Evolutionary conservation across 2,797 vertebrate species (phyloP), one percentile per base, ranked within the genome.

Genomic region (Pipistrellus pygmaeus): DNA sequence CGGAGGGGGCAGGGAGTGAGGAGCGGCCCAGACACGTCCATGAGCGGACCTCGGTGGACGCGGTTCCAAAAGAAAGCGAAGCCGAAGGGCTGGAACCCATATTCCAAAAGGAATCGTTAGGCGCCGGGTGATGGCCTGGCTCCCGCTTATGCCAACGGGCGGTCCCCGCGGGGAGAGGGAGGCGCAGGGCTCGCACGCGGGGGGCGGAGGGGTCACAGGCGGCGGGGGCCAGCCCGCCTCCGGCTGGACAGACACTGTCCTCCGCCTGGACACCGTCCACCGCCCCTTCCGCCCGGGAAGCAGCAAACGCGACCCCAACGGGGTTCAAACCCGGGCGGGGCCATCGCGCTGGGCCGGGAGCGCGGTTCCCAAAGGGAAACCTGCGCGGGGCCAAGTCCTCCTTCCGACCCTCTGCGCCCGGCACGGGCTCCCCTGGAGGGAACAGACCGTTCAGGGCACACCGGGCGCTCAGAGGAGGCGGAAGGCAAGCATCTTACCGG

Each of bases 51-150:
- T 32, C 10, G 20, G 68, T 21, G 5, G 83, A 48, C 21, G 30
- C 12, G 13, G 68, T 25, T 84, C 83, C 32, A 64, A 38, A 85
- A 88, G 73, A 23, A 91, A 88, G 48, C 83, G 73, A 73, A 92
- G 41, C 17, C 6, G 3, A 68, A 91, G n/a, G n/a, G 44, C 13
- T 15, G 81, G 81, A 46, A 64, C 30, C 9, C 44, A 72, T 53
- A 46, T 48, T 73, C 30, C 76, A 76, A 51, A 83, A 21, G 69
- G 60, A 64, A 41, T 41, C 66, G 23, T 23, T 48, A 20, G 85
- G 93, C 57, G 53, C 35, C 15, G 15, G 14, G 11, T 53, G 51
- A 84, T 14, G 4, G 14, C 38, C 57, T 44, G 21, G 38, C 44
- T 69, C 25, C 69, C 55, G 51, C 57, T 86, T 51, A 60, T 30